Evolutionary conservation across 1,140 invertebrate genomes (phyloP), one percentile per base, ranked within the genome.

Genomic region (Drosophila pruinosa): DNA sequence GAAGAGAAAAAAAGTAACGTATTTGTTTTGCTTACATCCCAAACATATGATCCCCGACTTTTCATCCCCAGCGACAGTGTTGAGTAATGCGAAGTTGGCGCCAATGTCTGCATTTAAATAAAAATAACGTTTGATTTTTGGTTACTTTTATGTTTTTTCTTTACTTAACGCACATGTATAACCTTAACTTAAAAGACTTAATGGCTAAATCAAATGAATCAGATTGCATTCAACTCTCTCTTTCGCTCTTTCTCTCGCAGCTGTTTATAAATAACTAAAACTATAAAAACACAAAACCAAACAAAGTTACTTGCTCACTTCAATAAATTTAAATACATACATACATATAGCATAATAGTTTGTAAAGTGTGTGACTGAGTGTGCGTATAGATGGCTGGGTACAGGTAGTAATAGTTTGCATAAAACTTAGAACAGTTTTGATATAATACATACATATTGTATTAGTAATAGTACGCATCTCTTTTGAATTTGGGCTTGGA

Each of bases 351-450:
- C 54, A 48, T 62, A 36, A 59, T 68, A 53, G 59, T 34, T 62
- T 70, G 17, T 36, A 53, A 59, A 69, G 38, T 56, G 63, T 56
- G 63, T 67, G 63, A 57, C 41, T 58, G 63, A 38, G 57, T 52
- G 68, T 63, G 53, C 10, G 56, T 69, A 39, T 57, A 48, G 41
- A 31, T 64, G 61, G 17, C 10, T 34, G 45, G 26, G 39, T 72
- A 72, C 63, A 73, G 63, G 53, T 56, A 56, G 38, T 50, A 17
- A 5, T 34, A 64, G 63, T 34, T 71, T 77, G 73, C 36, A 75
- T 86, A 86, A 86, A 86, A 86, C 81, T 86, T 86, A 86, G 65
- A 86, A 86, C 81, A 86, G 81, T 86, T 86, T 86, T 70, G 64
- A 68, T 43, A 67, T 65, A 56, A 36, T 58, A 61, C 53, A 34